Evolutionary conservation across 2,113 vertebrate genomes (phyloP).

Genomic region (Macheiramphus alcinus): DNA sequence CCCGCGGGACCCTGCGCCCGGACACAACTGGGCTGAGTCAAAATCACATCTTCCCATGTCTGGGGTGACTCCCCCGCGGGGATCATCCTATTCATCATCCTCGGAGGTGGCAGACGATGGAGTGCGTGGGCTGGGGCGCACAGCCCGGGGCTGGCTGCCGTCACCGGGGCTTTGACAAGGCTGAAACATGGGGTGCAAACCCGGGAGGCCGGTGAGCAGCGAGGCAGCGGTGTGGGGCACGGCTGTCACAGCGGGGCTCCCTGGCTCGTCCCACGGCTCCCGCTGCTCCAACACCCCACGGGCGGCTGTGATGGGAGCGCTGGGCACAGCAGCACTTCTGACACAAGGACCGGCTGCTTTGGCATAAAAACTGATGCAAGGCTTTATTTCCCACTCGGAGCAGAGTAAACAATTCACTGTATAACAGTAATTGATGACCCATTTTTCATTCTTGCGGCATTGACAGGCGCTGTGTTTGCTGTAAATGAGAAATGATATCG

Average conservation of each 20-base stretch:
- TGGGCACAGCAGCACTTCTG: not conserved
- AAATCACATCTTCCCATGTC: rapidly evolving
- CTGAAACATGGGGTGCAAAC: not conserved
- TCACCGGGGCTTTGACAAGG: not conserved
- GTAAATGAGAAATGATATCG: not conserved
- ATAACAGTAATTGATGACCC: not conserved
- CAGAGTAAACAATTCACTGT: not conserved
- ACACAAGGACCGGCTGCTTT: not conserved
- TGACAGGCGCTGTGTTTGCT: not conserved
- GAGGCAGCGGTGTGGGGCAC: not conserved
- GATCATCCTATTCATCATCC: rapidly evolving
- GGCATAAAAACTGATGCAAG: not conserved
- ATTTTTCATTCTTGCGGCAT: not conserved
- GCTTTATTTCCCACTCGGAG: not conserved
- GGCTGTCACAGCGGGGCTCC: not conserved
- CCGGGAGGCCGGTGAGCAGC: not conserved
- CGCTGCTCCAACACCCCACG: not conserved
- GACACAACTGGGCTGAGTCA: not conserved
- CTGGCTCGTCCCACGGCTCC: not conserved
- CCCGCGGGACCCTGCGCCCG: rapidly evolving
- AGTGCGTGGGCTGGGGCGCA: rapidly evolving
- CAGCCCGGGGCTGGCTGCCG: not conserved
- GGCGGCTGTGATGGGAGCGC: not conserved
- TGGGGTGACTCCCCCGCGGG: not conserved
- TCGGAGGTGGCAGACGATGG: not conserved